These are phyloP conservation scores for Anhinga rufa DNA, from an alignment of 2,113 vertebrate species.

Conservation along the genomic window DNA sequence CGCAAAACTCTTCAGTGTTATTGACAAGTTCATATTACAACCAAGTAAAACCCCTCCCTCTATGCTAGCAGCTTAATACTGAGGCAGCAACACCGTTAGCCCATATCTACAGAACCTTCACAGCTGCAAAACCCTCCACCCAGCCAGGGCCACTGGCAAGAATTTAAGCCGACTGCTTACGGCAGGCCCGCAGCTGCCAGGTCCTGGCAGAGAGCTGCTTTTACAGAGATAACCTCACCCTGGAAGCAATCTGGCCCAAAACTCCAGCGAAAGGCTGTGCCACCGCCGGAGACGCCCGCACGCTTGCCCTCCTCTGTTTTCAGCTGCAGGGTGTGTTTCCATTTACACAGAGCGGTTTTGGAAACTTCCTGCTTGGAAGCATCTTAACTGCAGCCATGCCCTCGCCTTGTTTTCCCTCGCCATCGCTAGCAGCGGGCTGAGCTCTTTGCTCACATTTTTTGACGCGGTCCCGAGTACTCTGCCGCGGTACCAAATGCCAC, in stretches of 20 bases:
- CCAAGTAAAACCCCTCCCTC: background rate
- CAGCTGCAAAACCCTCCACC: background rate
- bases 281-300: background rate
- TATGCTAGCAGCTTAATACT: background rate
- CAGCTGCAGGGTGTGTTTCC: slow-evolving; percentile 3
- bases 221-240: background rate
- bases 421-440: background rate
- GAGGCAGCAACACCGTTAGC: background rate
- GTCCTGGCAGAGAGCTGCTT: background rate
- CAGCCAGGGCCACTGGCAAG: background rate
- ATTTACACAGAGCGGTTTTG: background rate
- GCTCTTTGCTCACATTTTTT: background rate
- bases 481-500: background rate
- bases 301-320: background rate
- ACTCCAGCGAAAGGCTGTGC: background rate
- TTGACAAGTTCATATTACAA: background rate
- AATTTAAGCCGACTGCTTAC: rapidly evolving
- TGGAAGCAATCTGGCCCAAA: background rate
- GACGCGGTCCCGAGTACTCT: background rate
- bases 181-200: background rate
- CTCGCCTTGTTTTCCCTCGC: background rate
- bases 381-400: background rate
- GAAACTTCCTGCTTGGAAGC: slow-evolving; percentile 32
- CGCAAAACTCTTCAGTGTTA: background rate
- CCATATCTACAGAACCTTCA: background rate